Conservation (phyloP, 2,113 vertebrate genomes). For the Tapirus terrestris region DNA sequence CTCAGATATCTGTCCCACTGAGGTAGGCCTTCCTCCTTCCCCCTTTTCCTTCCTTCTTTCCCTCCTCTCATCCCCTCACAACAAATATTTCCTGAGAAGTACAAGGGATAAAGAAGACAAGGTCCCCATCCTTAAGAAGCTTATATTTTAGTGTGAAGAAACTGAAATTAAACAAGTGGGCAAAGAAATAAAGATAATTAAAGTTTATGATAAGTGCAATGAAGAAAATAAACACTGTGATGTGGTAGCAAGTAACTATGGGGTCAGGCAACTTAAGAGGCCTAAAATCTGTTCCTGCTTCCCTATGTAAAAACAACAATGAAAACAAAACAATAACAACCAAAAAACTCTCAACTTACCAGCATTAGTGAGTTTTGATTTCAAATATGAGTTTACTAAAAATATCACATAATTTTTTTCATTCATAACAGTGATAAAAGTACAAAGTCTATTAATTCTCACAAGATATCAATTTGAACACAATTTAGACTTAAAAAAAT, state of each 20-base stretch:
- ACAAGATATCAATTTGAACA: not conserved
- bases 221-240: not conserved
- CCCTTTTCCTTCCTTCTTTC: not conserved
- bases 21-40: not conserved
- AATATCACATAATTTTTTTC: not conserved
- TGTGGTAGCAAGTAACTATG: not conserved
- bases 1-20: not conserved
- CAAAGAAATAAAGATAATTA: not conserved
- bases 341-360: not conserved
- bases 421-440: not conserved
- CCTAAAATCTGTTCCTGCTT: not conserved
- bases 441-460: not conserved
- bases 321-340: not conserved
- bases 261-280: too few relatives aligned
- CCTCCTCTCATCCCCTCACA: not conserved
- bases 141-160: not conserved
- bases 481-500: not conserved
- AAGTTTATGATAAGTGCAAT: not conserved
- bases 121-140: not conserved
- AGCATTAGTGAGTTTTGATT: not conserved
- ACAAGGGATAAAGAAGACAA: not conserved
- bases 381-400: not conserved
- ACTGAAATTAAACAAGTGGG: not conserved
- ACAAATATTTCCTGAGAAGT: not conserved
- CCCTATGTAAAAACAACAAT: not conserved